Evolutionary conservation across 2,113 vertebrate genomes (phyloP).

Genomic region (Microtus montanus): DNA sequence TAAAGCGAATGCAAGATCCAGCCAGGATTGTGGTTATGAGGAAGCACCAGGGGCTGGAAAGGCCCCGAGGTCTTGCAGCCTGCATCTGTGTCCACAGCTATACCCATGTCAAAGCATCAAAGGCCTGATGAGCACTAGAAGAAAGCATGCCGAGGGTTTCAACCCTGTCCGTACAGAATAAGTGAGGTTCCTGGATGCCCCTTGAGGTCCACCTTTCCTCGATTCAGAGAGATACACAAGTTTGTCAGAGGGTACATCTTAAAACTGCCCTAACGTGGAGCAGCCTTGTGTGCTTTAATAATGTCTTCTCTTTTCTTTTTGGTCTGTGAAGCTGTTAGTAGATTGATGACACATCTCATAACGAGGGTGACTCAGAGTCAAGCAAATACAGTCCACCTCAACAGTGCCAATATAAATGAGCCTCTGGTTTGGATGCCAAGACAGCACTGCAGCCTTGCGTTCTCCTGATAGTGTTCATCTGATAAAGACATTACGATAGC

Average conservation of each 20-base stretch:
- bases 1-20: neutral
- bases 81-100: neutral
- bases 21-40: neutral
- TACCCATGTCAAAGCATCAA: fast-evolving
- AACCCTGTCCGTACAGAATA: neutral
- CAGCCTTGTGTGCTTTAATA: neutral
- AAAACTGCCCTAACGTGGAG: neutral
- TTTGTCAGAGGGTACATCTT: neutral
- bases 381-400: neutral
- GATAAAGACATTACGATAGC: slow-evolving; percentile 82
- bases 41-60: neutral
- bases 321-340: slow-evolving; percentile 59
- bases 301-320: neutral
- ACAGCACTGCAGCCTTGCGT: slow-evolving; percentile 46
- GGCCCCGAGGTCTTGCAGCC: neutral
- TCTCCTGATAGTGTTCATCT: slow-evolving; percentile 75
- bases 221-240: neutral
- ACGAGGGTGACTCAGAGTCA: slow-evolving; percentile 56
- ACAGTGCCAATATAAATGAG: slow-evolving; percentile 54
- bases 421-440: slow-evolving; percentile 46
- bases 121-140: neutral
- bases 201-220: neutral
- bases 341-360: slow-evolving; percentile 61
- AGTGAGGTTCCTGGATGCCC: neutral
- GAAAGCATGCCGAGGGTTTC: fast-evolving